Evolutionary conservation across 2,888 invertebrate genomes (phyloP), one percentile per base, ranked within the genome.

Genomic region (Epinotia demarniana): DNA sequence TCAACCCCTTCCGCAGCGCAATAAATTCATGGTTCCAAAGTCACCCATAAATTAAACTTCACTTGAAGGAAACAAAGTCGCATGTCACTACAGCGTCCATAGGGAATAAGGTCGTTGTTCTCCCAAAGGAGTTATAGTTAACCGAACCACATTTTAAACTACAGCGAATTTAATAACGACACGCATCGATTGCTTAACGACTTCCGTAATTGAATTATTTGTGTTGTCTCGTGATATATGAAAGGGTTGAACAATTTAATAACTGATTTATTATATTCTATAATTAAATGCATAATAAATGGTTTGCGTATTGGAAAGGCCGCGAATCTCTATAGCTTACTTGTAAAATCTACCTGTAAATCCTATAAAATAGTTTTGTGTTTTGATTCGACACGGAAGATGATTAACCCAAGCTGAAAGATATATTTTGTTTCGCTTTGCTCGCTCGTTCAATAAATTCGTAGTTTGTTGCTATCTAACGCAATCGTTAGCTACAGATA

Each of bases 141-240:
- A 84, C 84, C 87, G 87, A 85, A 89, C 90, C 90, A 89, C 90
- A 89, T 92, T 93, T 93, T 93, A 93, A 90, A 90, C 91, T 90
- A 86, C 81, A 86, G 85, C 83, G 86, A 91, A 92, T 90, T 91
- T 93, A 91, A 92, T 92, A 86, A 86, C 75, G 89, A 86, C 87
- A 92, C 91, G 93, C 93, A 91, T 92, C 92, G 90, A 93, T 92
- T 89, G 90, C 86, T 91, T 90, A 90, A 92, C 89, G 89, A 88
- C 90, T 88, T 86, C 83, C 84, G 77, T 90, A 91, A 93, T 92
- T 90, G 86, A 92, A 93, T 92, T 90, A 89, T 80, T 84, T 80
- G 80, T 83, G 79, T 77, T 80, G 79, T 78, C 81, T 82, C 80
- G 83, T 84, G 81, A 82, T 82, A 83, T 84, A 84, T 86, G 86